These are phyloP conservation scores for Heteropelma amictum DNA, from an alignment of 2,888 invertebrate species.

Conservation along the genomic window DNA sequence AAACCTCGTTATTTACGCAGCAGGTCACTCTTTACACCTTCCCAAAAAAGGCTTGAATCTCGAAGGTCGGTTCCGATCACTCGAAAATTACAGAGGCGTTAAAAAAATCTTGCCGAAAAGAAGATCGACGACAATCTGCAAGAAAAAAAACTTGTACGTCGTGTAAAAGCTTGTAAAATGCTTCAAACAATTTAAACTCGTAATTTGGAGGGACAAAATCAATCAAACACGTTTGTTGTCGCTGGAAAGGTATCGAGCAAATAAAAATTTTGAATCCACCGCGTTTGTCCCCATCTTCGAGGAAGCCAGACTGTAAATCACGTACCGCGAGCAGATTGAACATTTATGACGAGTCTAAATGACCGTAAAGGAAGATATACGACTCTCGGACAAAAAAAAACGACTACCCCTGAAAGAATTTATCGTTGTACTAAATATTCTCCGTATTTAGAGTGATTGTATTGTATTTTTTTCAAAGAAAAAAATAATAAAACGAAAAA, in stretches of 20 bases:
- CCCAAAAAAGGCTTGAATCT: no score
- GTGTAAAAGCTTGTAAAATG: no score
- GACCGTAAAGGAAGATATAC: background rate
- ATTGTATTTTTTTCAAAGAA: no score
- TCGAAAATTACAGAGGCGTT: no score
- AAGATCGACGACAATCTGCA: no score
- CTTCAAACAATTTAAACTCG: no score
- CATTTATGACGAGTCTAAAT: slow-evolving; percentile 9
- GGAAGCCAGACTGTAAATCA: background rate
- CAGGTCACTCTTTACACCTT: no score
- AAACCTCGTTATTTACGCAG: no score
- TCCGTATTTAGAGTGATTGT: background rate
- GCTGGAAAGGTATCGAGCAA: background rate
- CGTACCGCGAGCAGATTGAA: background rate
- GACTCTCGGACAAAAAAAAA: background rate
- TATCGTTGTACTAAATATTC: background rate
- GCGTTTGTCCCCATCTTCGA: background rate
- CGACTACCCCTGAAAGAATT: background rate
- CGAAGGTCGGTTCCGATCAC: no score
- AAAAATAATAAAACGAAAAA: background rate
- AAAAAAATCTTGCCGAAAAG: no score
- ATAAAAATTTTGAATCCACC: background rate
- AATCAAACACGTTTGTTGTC: background rate
- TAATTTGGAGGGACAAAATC: background rate
- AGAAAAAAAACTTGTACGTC: no score